These are phyloP conservation scores for Jaculus jaculus DNA, from an alignment of 2,113 vertebrate species.

Conservation along the genomic window DNA sequence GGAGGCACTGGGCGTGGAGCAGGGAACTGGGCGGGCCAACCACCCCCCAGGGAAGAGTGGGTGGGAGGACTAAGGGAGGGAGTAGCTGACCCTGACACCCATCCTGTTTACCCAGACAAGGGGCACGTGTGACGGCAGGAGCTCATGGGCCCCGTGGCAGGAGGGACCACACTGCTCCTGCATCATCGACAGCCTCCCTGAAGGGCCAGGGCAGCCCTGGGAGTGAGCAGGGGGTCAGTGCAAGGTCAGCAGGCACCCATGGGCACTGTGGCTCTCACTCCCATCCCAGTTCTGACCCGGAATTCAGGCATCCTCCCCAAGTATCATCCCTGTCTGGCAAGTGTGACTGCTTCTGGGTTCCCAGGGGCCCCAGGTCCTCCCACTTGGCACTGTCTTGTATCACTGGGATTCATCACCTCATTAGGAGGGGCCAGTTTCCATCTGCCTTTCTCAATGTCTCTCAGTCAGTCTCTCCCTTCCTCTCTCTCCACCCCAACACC, in stretches of 20 bases:
- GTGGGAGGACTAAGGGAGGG: constrained; percentile 58
- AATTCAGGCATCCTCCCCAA: background rate
- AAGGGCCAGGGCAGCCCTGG: background rate
- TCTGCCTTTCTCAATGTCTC: constrained; percentile 69
- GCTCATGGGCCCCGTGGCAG: background rate
- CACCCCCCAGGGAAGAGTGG: constrained; percentile 60
- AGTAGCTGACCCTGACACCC: constrained; percentile 42
- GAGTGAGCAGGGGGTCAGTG: background rate
- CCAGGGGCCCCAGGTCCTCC: background rate
- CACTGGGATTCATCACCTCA: constrained; percentile 27
- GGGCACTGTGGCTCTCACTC: background rate
- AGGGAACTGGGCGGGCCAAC: constrained; percentile 37
- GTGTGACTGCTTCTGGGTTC: background rate
- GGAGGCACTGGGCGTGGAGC: constrained; percentile 27
- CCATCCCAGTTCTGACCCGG: background rate
- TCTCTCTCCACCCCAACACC: constrained; percentile 56
- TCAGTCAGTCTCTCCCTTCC: constrained; percentile 39
- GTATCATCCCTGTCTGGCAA: background rate
- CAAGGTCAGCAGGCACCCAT: background rate
- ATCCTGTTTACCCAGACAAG: constrained; percentile 67
- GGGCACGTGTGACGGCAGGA: constrained; percentile 20
- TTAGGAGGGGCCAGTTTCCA: constrained; percentile 74
- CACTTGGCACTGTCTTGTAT: constrained; percentile 9
- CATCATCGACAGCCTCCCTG: background rate
- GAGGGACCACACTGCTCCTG: background rate